Evolutionary conservation across 2,888 invertebrate genomes (phyloP).

Genomic region (Luperina testacea): DNA sequence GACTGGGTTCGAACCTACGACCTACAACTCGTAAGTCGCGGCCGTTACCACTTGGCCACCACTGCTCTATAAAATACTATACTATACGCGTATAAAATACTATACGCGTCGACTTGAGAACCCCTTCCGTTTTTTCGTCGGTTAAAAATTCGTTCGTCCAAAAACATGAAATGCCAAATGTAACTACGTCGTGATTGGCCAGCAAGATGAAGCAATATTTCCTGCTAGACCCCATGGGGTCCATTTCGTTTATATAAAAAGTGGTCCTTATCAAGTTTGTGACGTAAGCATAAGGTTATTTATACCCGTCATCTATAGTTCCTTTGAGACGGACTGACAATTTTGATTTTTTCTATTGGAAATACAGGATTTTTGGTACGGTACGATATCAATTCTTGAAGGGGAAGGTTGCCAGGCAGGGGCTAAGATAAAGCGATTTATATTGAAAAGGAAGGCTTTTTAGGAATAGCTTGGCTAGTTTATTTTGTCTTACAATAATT

Average conservation of each 20-base stretch:
- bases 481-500: background rate
- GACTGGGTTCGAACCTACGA: no score
- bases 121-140: no score
- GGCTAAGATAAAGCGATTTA: background rate
- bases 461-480: background rate
- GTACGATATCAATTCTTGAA: background rate
- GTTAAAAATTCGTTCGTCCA: background rate
- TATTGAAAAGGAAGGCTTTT: background rate
- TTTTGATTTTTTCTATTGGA: constrained; percentile 24
- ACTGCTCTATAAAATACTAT: no score
- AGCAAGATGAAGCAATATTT: constrained; percentile 57
- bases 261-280: constrained; percentile 38
- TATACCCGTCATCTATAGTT: constrained; percentile 33
- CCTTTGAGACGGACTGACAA: constrained; percentile 41
- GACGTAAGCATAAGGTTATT: constrained; percentile 30
- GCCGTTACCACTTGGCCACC: no score
- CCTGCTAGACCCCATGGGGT: constrained; percentile 25
- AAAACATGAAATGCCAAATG: constrained; percentile 9
- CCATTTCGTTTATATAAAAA: constrained; percentile 50
- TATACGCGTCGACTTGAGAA: no score
- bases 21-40: no score
- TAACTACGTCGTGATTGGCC: constrained; percentile 40
- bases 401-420: background rate
- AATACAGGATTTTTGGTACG: constrained; percentile 9
- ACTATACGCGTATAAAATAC: no score